Percentiles rank a stretch among this genome's conserved stretches.
phyloP scores from a whole-genome alignment of 2,888 invertebrate species.

The Archaeoteleia sp. region DNA sequence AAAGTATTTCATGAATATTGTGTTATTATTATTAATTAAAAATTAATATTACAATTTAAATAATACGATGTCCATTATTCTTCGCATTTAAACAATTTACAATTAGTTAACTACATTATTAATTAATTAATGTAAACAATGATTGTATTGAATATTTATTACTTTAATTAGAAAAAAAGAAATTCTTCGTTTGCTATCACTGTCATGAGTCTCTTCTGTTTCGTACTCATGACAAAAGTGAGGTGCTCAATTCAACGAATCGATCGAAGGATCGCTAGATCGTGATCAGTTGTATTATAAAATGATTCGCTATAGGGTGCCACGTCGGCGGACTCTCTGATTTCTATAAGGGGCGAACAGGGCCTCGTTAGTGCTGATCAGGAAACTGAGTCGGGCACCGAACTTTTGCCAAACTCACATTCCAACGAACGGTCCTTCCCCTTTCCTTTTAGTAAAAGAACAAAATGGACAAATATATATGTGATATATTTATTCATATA shows the following conservation, averaged over 20 bases:
- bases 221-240: slow-evolving; percentile 37
- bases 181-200: no score
- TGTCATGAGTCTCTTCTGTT: no score
- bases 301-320: slow-evolving; percentile 69
- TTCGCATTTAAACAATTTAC: no score
- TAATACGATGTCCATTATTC: background rate
- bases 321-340: slow-evolving; percentile 64
- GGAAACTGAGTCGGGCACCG: slow-evolving; percentile 61
- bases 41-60: background rate
- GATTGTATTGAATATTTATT: background rate
- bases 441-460: slow-evolving; percentile 10
- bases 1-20: no score
- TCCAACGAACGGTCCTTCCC: slow-evolving; percentile 27
- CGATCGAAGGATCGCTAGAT: slow-evolving; percentile 52
- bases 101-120: background rate
- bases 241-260: slow-evolving; percentile 39
- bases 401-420: slow-evolving; percentile 48
- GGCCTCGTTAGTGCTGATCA: slow-evolving; percentile 68
- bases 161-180: background rate
- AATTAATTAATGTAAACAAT: background rate
- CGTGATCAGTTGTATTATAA: slow-evolving; percentile 59
- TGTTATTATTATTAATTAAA: no score
- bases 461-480: no score
- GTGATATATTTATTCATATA: no score
- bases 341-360: slow-evolving; percentile 60